Base-by-base conservation (phyloP, 2,888 invertebrate genomes). In the Choreutis nemorana region DNA sequence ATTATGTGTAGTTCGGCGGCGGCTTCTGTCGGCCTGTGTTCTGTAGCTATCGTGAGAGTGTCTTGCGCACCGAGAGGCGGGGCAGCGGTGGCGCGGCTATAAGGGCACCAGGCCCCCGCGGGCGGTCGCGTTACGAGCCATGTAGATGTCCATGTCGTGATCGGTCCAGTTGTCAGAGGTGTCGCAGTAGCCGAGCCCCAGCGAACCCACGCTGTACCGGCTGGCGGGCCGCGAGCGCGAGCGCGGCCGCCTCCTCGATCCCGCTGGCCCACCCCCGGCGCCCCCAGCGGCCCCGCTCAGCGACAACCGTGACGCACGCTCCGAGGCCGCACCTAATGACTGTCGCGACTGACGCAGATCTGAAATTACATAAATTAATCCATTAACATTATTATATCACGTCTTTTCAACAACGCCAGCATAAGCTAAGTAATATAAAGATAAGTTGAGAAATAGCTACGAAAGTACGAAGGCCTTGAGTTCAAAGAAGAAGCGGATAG, bases 71-170 rank as follows among this genome's bases (percentile, higher is more conserved):
- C 39, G 50, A 41, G 51, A 45, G 32, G 48, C 53, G 46, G 52
- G 56, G 54, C 45, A 51, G 38, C 41, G 55, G 45, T 40, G 54
- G 44, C 47, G 45, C 45, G 40, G 73, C 79, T 84, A 91, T 81
- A 91, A 86, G 40, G 91, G 92, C 59, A 91, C 91, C 54, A 92
- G 78, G 40, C 91, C 91, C 57, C 90, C 89, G 51, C 91, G 84
- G 32, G 91, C 87, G 27, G 91, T 92, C 37, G 92, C 91, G 77
- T 94, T 94, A 54, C 94, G 85, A 34, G 94, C 90, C 88, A 94
- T 93, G 71, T 95, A 94, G 53, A 94, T 94, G 50, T 94, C 94
- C 90, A 94, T 93, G 60, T 94, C 94, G 65, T 94, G 94, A 70
- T 94, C 94, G 46, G 94, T 94, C 94, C 94, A 95, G 65, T 90